Evolutionary conservation across 1,140 invertebrate species (phyloP), one percentile per base, ranked within the genome.

Genomic region (Trialeurodes vaporariorum): DNA sequence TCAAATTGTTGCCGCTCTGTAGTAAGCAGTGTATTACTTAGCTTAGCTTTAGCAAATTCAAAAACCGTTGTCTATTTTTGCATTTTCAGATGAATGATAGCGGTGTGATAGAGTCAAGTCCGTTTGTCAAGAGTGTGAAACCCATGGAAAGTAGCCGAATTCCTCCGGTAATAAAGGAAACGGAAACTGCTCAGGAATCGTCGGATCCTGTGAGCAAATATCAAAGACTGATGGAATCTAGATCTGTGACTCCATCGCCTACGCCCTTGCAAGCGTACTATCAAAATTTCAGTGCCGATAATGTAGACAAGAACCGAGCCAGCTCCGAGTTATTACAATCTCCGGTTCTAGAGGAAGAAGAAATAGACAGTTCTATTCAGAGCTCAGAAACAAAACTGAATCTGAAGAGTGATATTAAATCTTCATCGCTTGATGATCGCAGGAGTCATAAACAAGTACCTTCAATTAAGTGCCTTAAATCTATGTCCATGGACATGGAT

Each of bases 211-310:
- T 73, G 21, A 62, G 83, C 76, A 78, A 83, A 70, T 90, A 91
- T 76, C 79, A 82, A 17, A 81, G 87, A 63, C 78, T 90, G 67
- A 82, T 85, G 22, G 88, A 91, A 76, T 88, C 86, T 1, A 81
- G 86, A 69, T 88, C 86, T 11, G 83, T 86, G 40, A 90, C 87
- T n/a, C 88, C 87, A 12, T 87, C 86, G 17, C 85, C 87, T 25
- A 84, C 85, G n/a, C 84, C 86, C 2, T 71, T 25, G 17, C 34
- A 49, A 17, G 5, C 34, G 5, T 49, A 49, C 17, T 49, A 49
- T 17, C 34, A 49, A 49, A 49, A 49, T 49, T 49, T 49, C 34
- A 49, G 34, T 17, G 17, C 34, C 17, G 34, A 49, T 17, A n/a
- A n/a, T n/a, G 17, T 49, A 17, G 34, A 49, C 34, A 49, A 49